A percentile compares a stretch with the other conserved stretches of the same genome.
phyloP scores from a whole-genome alignment of 1,140 invertebrate genomes.

The Ladona fulva region DNA sequence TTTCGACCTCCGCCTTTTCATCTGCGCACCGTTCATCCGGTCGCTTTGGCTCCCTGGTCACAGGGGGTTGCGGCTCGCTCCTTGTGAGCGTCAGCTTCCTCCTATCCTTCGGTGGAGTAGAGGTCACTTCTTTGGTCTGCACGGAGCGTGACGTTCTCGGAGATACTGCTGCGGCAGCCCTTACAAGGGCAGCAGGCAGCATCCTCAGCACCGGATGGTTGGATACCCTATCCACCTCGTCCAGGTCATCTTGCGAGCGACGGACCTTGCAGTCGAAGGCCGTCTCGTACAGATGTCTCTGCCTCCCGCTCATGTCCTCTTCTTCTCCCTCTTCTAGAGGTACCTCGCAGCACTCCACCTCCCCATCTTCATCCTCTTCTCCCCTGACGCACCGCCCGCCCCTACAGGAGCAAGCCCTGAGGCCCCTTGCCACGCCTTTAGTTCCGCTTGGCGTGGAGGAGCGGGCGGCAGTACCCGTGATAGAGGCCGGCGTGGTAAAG shows the following conservation, averaged over 20 bases:
- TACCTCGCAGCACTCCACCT: constrained; percentile 30
- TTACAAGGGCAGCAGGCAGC: constrained; percentile 29
- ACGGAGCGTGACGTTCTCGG: background rate
- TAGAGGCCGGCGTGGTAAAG: constrained; percentile 29
- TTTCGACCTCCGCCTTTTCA: constrained; percentile 45
- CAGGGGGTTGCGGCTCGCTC: background rate
- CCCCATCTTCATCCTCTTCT: constrained; percentile 32
- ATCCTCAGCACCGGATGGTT: constrained; percentile 64
- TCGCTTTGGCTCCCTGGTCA: background rate
- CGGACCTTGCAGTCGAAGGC: constrained; percentile 80
- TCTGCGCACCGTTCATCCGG: constrained; percentile 37
- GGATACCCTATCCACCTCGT: constrained; percentile 67
- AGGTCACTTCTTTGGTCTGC: background rate
- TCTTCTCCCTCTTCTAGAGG: constrained; percentile 22
- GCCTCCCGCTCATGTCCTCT: constrained; percentile 51
- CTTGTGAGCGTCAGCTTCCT: background rate
- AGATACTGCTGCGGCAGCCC: background rate
- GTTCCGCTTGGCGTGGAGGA: constrained; percentile 22
- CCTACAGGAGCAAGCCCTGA: constrained; percentile 18
- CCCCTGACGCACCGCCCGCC: constrained; percentile 33
- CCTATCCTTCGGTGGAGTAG: background rate
- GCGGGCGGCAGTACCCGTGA: constrained; percentile 29
- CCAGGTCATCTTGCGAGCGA: constrained; percentile 69
- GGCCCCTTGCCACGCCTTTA: background rate
- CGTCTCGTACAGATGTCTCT: constrained; percentile 72